phyloP scores from a whole-genome alignment of 2,797 vertebrate species.

The Parauchenoglanis ngamensis region DNA sequence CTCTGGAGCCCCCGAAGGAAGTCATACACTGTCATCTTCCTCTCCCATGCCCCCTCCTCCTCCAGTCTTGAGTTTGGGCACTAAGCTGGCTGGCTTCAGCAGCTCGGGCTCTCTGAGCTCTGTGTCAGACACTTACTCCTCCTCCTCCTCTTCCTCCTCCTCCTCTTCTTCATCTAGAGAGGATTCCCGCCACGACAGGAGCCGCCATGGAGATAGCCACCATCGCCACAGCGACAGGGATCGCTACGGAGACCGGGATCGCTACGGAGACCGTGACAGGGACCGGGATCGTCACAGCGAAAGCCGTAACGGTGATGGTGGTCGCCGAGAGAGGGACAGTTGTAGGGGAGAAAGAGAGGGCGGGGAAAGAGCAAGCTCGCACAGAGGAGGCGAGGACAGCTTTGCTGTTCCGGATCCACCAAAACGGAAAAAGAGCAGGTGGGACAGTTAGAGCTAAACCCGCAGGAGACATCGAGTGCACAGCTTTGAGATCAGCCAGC shows the following conservation, averaged over 20 bases:
- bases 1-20: conserved; percentile 70
- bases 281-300: conserved; percentile 76
- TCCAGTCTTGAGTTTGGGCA: conserved; percentile 56
- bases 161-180: conserved; percentile 65
- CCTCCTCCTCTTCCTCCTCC: conserved; percentile 56
- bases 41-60: conserved; percentile 57
- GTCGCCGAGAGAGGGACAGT: conserved; percentile 65
- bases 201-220: conserved; percentile 71
- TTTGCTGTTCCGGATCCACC: conserved; percentile 94
- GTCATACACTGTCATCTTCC: conserved; percentile 48
- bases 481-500: conserved; percentile 50
- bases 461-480: background rate
- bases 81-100: conserved; percentile 83
- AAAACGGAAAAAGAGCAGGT: conserved; percentile 95
- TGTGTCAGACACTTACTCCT: conserved; percentile 73
- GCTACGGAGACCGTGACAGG: conserved; percentile 60
- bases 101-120: conserved; percentile 91
- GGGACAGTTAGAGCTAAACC: conserved; percentile 86
- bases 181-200: conserved; percentile 66
- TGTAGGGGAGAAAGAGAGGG: conserved; percentile 70
- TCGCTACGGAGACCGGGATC: conserved; percentile 67
- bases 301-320: conserved; percentile 59
- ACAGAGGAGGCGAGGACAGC: conserved; percentile 73
- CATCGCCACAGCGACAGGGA: conserved; percentile 69
- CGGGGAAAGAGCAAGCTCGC: conserved; percentile 68